These are phyloP conservation scores for Leptopilina boulardi DNA, from an alignment of 1,140 invertebrate genomes.

Conservation along the genomic window DNA sequence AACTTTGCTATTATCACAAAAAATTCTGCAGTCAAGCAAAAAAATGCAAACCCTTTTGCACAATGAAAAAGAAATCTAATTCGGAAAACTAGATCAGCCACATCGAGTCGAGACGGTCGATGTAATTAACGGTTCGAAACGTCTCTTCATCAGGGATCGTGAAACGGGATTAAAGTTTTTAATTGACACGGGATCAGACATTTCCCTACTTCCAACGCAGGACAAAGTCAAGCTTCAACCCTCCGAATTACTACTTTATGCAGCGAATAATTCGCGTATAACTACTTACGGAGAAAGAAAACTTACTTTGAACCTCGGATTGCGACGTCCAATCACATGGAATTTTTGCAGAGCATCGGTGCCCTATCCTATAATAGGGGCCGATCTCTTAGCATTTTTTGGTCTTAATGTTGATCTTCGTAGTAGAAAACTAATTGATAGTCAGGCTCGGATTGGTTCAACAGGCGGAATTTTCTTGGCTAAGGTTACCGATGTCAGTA, in stretches of 20 bases:
- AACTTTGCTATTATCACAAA: conserved; percentile 11
- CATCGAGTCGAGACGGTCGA: conserved; percentile 3
- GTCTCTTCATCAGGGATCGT: conserved; percentile 21
- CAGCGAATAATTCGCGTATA: conserved; percentile 13
- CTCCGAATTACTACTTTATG: background rate
- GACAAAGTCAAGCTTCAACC: background rate
- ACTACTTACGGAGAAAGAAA: background rate
- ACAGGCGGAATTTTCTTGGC: no score
- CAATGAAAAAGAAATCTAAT: background rate
- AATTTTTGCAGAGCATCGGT: conserved; percentile 17
- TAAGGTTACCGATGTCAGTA: background rate
- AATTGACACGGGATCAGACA: conserved; percentile 41
- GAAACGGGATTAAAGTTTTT: conserved; percentile 7
- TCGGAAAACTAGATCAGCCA: conserved; percentile 12
- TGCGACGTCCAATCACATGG: background rate
- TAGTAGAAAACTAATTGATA: conserved; percentile 47
- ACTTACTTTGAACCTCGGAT: conserved; percentile 18
- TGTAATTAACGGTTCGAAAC: background rate
- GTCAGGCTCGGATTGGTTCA: background rate
- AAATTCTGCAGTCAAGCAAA: background rate
- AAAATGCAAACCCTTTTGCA: background rate
- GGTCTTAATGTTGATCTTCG: conserved; percentile 62
- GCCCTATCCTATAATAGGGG: conserved; percentile 62
- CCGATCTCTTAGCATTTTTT: conserved; percentile 65
- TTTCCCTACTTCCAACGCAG: conserved; percentile 24